Percentiles rank a stretch among this genome's conserved stretches.
phyloP scores from a whole-genome alignment of 2,888 invertebrate species.

The Marronus borbonicus region DNA sequence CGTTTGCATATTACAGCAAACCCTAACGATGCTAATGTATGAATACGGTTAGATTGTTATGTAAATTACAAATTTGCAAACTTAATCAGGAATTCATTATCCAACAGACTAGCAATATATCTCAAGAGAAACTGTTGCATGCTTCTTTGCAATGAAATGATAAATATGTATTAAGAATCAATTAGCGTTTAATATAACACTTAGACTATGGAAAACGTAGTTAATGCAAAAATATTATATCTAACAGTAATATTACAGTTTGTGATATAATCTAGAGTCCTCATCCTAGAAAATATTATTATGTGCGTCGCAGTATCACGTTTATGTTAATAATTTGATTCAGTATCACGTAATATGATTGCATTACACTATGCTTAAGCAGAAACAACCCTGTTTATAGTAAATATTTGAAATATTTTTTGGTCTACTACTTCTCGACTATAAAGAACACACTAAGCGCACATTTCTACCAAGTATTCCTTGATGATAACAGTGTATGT shows the following conservation, averaged over 20 bases:
- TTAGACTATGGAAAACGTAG: not conserved
- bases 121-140: not conserved
- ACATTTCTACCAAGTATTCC: no score
- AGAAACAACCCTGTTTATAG: not conserved
- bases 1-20: no score
- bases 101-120: not conserved
- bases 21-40: no score
- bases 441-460: no score
- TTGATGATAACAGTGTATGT: no score
- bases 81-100: no score
- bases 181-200: not conserved
- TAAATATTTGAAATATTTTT: not conserved
- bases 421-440: not conserved
- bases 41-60: no score
- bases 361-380: not conserved
- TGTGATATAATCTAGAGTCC: not conserved
- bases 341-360: not conserved
- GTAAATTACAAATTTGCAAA: no score
- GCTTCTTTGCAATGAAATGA: not conserved
- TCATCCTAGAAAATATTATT: not conserved
- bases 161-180: conserved; percentile 5
- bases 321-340: conserved; percentile 3
- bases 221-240: conserved; percentile 17
- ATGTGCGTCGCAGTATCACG: not conserved
- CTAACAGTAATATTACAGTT: conserved; percentile 9